Conservation (phyloP, 2,888 invertebrate species). For the Rhopalosiphum nymphaeae region DNA sequence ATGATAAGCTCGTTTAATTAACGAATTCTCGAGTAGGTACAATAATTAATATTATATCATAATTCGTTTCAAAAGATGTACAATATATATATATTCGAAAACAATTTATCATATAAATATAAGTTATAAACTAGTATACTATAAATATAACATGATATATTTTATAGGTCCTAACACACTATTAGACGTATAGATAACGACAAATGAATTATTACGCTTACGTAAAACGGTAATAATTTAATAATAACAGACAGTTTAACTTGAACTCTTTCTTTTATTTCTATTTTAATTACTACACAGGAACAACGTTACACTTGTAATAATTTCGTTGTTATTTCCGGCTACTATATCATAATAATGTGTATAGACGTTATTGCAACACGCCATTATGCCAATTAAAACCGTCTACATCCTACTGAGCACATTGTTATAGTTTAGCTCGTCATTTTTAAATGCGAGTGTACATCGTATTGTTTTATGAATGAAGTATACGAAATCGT, state of each 20-base stretch:
- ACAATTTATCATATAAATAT: neutral
- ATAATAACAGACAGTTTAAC: constrained; percentile 8
- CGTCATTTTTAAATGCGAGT: neutral
- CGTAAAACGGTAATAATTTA: neutral
- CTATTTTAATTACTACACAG: constrained; percentile 5
- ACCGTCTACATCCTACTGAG: constrained; percentile 34
- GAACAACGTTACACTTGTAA: constrained; percentile 21
- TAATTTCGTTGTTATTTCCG: constrained; percentile 55
- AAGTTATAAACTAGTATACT: neutral
- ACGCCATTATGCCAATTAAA: constrained; percentile 53
- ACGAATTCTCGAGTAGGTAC: neutral
- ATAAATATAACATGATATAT: neutral
- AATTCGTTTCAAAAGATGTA: neutral
- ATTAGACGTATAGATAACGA: neutral
- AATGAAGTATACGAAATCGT: constrained; percentile 36
- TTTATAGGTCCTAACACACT: neutral
- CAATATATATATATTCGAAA: neutral
- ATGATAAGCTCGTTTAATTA: constrained; percentile 25
- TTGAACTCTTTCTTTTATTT: constrained; percentile 17
- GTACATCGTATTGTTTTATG: constrained; percentile 26
- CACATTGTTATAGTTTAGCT: constrained; percentile 24
- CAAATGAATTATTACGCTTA: neutral
- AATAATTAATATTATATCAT: neutral
- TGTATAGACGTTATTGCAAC: constrained; percentile 20
- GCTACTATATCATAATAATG: neutral